Base-by-base conservation (phyloP, 2,888 invertebrate genomes). In the Cephus spinipes region DNA sequence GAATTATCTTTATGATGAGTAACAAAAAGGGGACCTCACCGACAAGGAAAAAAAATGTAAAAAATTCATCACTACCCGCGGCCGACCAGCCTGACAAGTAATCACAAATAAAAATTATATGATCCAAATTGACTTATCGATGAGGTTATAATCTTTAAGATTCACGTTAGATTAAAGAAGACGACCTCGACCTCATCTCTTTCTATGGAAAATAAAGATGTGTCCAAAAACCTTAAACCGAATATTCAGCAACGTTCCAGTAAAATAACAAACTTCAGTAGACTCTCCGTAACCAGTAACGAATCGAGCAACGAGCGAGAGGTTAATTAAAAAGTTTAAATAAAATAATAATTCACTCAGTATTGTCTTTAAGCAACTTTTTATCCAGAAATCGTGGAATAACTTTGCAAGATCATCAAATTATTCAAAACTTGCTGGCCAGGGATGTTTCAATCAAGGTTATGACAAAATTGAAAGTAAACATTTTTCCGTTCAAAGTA, bases 11-110 rank as follows among this genome's bases (percentile, higher is more conserved):
- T 78, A 84, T 74, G 69, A 88, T 88, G 88, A 88, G 84, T 78
- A 82, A 85, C 74, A 79, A 79, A 35, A 78, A 79, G 71, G 71
- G 36, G 23, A 75, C 78, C 30, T 81, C 80, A 23, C 77, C 81
- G 33, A 76, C 79, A 34, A 69, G 80, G 40, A 79, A 79, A 79
- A 82, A 85, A 83, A 6, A 71, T 73, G 68, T 77, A 75, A 76
- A 87, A 83, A 74, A 82, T 79, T 80, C 69, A 68, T 33, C 76
- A 74, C 71, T 82, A 74, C 79, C 82, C 31, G 75, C 80, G 34
- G 79, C 74, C 30, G 81, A 82, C 40, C 83, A 74, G 77, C 77
- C 76, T 78, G 82, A 86, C 85, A 89, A 85, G 88, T 88, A 87
- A 79, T 77, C 11, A 35, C 12, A 15, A 68, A 76, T 69, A 36